Percentiles rank a stretch among this genome's conserved stretches.
These are phyloP conservation scores for Cephalopterus ornatus DNA, from an alignment of 2,113 vertebrate species.

Conservation along the genomic window DNA sequence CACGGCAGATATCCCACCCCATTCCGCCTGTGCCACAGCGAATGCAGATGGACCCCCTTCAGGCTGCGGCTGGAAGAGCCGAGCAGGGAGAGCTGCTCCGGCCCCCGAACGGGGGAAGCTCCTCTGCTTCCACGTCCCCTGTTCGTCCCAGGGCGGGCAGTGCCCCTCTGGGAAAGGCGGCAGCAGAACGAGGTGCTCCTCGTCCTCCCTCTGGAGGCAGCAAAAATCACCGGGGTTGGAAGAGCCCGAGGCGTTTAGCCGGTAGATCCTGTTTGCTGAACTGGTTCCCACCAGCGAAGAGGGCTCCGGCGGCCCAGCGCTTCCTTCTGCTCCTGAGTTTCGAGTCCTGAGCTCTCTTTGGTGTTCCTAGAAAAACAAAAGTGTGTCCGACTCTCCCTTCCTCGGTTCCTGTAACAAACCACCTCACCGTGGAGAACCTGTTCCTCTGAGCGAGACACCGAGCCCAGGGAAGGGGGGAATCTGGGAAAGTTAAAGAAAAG, in stretches of 20 bases:
- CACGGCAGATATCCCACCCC: background rate
- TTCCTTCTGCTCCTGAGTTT: background rate
- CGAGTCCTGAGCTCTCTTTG: background rate
- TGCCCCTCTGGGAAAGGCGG: background rate
- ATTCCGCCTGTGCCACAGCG: background rate
- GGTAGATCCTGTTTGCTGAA: background rate
- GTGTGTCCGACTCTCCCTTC: background rate
- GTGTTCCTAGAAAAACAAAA: background rate
- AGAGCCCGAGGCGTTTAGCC: background rate
- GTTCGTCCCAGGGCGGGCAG: no score
- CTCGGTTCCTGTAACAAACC: background rate
- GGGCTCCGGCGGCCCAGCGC: background rate
- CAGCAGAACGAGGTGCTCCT: background rate
- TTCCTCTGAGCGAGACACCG: fast-evolving
- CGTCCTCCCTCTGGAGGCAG: background rate
- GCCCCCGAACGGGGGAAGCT: no score
- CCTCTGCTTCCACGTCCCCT: no score
- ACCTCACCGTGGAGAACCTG: fast-evolving
- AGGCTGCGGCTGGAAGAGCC: no score
- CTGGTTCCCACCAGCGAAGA: background rate
- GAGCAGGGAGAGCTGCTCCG: background rate
- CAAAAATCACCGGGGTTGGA: background rate
- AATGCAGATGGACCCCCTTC: background rate
- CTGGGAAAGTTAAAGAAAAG: background rate
- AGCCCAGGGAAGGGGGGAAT: background rate